Evolutionary conservation across 2,888 invertebrate species (phyloP).

Genomic region (Trachelus troglodyta): DNA sequence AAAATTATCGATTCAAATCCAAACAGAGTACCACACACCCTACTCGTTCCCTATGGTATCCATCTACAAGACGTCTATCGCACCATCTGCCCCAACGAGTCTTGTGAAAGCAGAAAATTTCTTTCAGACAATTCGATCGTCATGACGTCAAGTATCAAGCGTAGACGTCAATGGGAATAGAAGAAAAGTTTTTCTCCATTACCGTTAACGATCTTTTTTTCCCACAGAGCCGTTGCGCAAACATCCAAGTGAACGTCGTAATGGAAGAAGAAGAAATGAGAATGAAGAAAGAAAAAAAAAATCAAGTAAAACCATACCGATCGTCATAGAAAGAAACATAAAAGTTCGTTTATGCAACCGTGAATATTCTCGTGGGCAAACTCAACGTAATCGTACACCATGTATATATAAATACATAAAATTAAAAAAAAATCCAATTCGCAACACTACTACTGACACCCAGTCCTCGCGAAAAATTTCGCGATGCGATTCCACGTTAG

Average conservation of each 20-base stretch:
- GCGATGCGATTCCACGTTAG: neutral
- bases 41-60: neutral
- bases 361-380: neutral
- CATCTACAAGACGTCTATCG: neutral
- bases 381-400: neutral
- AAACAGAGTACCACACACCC: neutral
- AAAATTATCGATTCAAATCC: neutral
- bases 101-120: neutral
- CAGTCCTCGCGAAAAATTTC: neutral
- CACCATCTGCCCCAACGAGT: neutral
- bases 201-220: constrained; percentile 44
- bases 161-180: neutral
- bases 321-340: neutral
- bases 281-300: constrained; percentile 11
- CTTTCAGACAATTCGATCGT: neutral
- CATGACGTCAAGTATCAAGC: neutral
- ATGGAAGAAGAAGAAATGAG: constrained; percentile 10
- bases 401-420: too few relatives aligned
- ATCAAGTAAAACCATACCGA: neutral
- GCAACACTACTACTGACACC: neutral
- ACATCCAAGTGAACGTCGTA: constrained; percentile 6
- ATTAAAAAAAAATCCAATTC: neutral
- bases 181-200: constrained; percentile 29
- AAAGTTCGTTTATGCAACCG: neutral
- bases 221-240: constrained; percentile 17